Conservation (phyloP, 2,113 vertebrate species). For the Pampusana beccarii region DNA sequence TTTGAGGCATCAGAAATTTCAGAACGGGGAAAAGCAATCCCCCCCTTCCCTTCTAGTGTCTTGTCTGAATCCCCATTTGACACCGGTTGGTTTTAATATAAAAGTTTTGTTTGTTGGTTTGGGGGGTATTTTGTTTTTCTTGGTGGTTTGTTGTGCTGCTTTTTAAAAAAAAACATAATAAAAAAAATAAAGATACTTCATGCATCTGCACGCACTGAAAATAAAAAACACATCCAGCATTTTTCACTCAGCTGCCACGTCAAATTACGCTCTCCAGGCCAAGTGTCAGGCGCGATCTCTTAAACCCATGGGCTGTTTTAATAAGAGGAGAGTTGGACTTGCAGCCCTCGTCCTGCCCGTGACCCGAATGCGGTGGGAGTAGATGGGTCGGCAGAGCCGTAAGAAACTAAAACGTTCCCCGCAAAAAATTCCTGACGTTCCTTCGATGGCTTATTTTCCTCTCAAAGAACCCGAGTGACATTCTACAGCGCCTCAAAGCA, state of each 20-base stretch:
- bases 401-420: background rate
- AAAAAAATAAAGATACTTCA: background rate
- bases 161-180: background rate
- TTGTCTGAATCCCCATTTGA: background rate
- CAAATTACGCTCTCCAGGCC: slow-evolving; percentile 26
- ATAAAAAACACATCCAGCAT: slow-evolving; percentile 1
- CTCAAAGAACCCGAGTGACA: background rate
- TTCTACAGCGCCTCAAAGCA: background rate
- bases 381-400: background rate
- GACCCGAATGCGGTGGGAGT: slow-evolving; percentile 18
- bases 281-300: slow-evolving; percentile 5
- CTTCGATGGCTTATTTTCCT: background rate
- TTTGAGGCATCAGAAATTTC: background rate
- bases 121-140: background rate
- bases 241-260: slow-evolving; percentile 54
- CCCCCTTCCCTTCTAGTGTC: background rate
- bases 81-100: background rate
- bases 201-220: background rate
- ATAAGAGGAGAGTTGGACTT: background rate
- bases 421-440: background rate
- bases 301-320: background rate
- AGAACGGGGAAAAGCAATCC: background rate
- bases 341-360: background rate
- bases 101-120: background rate
- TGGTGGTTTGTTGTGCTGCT: background rate